These are phyloP conservation scores for Pao palembangensis DNA, from an alignment of 2,113 vertebrate genomes.

Conservation along the genomic window DNA sequence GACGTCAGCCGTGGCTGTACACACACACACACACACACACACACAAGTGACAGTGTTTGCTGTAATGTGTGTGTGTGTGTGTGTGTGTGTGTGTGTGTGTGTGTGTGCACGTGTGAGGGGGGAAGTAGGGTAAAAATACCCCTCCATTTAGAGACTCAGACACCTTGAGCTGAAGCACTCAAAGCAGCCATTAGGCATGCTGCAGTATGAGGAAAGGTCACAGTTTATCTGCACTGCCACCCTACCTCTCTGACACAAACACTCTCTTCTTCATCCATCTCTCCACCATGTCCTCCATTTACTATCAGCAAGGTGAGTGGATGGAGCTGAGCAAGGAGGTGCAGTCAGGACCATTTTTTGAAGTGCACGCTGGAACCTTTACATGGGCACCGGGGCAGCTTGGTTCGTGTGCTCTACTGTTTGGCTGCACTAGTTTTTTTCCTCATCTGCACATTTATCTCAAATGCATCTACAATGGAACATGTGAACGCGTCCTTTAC, in stretches of 20 bases:
- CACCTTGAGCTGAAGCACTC: constrained; percentile 65
- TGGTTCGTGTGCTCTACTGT: background rate
- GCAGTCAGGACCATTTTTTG: constrained; percentile 39
- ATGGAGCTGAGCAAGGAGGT: constrained; percentile 43
- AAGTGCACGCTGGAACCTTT: background rate
- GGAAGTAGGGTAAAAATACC: constrained; percentile 70
- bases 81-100: background rate
- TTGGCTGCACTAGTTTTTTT: too few species aligned
- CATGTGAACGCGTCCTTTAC: constrained; percentile 5
- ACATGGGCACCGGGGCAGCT: background rate
- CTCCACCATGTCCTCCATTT: constrained; percentile 25
- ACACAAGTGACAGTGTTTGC: constrained; percentile 26
- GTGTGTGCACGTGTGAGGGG: background rate
- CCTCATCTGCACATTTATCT: too few species aligned
- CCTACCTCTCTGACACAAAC: constrained; percentile 63
- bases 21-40: constrained; percentile 18
- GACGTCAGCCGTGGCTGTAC: constrained; percentile 42
- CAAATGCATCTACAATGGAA: background rate
- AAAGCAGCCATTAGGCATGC: constrained; percentile 69
- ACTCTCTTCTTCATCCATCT: constrained; percentile 36
- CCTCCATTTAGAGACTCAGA: constrained; percentile 68
- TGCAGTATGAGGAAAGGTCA: constrained; percentile 68
- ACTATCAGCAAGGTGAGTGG: constrained; percentile 47
- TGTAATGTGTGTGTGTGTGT: constrained; percentile 42
- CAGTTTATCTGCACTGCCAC: constrained; percentile 71